These are phyloP conservation scores for Micronycteris hirsuta DNA, from an alignment of 2,113 vertebrate species.

Conservation along the genomic window DNA sequence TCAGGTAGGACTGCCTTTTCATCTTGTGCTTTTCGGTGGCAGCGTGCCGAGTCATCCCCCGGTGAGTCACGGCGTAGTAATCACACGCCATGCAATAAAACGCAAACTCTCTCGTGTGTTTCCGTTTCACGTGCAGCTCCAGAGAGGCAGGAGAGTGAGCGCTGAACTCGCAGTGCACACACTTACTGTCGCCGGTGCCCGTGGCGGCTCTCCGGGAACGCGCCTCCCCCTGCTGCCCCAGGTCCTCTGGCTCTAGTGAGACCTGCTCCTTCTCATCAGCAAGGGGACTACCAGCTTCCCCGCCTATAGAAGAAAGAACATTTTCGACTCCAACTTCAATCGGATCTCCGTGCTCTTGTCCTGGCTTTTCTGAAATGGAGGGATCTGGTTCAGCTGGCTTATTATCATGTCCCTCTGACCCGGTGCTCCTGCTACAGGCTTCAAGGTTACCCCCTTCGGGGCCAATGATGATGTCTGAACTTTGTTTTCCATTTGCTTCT, in stretches of 20 bases:
- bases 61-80: slow-evolving; percentile 93
- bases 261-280: slow-evolving; percentile 34
- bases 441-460: slow-evolving; percentile 77
- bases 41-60: slow-evolving; percentile 94
- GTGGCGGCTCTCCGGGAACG: slow-evolving; percentile 70
- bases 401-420: slow-evolving; percentile 45
- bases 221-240: slow-evolving; percentile 59
- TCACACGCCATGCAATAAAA: slow-evolving; percentile 95
- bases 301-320: slow-evolving; percentile 43
- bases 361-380: slow-evolving; percentile 56
- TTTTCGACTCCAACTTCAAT: slow-evolving; percentile 55
- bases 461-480: slow-evolving; percentile 73
- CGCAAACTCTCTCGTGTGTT: slow-evolving; percentile 94
- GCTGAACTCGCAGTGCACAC: slow-evolving; percentile 87
- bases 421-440: slow-evolving; percentile 54
- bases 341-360: slow-evolving; percentile 40
- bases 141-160: slow-evolving; percentile 91
- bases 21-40: slow-evolving; percentile 94
- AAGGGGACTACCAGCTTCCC: slow-evolving; percentile 41
- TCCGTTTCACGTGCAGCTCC: slow-evolving; percentile 91
- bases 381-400: slow-evolving; percentile 55
- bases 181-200: slow-evolving; percentile 78
- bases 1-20: slow-evolving; percentile 86
- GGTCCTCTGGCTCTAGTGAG: slow-evolving; percentile 50
- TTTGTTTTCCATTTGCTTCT: slow-evolving; percentile 79